Percentiles rank a stretch among this genome's conserved stretches.
phyloP scores from a whole-genome alignment of 2,888 invertebrate genomes.

The Oxytorus armatus region DNA sequence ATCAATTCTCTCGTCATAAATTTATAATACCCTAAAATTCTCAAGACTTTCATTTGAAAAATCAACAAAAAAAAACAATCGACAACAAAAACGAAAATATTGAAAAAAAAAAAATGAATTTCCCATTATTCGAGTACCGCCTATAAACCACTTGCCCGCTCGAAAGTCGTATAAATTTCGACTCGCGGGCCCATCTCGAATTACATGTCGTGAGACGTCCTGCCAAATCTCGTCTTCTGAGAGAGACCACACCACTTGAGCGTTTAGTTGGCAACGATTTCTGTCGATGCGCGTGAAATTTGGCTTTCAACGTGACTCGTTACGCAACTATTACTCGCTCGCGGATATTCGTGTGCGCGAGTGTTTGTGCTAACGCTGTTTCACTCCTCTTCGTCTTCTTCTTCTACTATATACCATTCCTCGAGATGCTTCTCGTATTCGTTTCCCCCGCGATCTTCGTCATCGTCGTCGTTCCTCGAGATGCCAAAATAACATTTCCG shows the following conservation, averaged over 20 bases:
- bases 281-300: slow-evolving; percentile 82
- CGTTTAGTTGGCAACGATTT: slow-evolving; percentile 82
- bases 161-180: slow-evolving; percentile 15
- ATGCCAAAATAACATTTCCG: slow-evolving; percentile 65
- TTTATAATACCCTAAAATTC: neutral
- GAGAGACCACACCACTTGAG: slow-evolving; percentile 46
- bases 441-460: slow-evolving; percentile 26
- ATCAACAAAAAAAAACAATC: neutral
- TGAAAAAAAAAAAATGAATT: neutral
- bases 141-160: slow-evolving; percentile 17
- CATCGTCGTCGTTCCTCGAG: slow-evolving; percentile 34
- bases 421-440: slow-evolving; percentile 38
- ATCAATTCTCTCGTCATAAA: neutral
- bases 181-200: slow-evolving; percentile 71
- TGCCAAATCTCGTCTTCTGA: slow-evolving; percentile 61
- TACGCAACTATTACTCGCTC: slow-evolving; percentile 74
- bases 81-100: no score
- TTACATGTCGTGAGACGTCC: slow-evolving; percentile 64
- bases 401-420: slow-evolving; percentile 27
- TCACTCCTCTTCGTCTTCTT: slow-evolving; percentile 46
- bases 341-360: slow-evolving; percentile 42
- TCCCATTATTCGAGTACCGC: neutral
- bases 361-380: slow-evolving; percentile 34
- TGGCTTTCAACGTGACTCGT: slow-evolving; percentile 75
- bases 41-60: no score